These are phyloP conservation scores for Mythimna albipuncta DNA, from an alignment of 2,888 invertebrate species.

Conservation along the genomic window DNA sequence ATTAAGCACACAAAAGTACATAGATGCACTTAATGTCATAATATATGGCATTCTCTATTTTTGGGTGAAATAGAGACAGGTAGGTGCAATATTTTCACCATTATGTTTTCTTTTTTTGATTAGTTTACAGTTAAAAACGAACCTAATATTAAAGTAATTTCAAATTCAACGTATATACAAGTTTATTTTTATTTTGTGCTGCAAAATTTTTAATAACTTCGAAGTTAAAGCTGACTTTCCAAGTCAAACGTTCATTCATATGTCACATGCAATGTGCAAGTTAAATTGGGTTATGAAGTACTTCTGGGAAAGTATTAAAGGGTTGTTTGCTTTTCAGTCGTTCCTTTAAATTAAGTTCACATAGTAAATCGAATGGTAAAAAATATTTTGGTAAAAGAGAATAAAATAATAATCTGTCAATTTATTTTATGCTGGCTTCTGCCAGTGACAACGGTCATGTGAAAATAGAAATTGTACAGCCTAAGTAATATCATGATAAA, in stretches of 20 bases:
- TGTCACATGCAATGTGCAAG: conserved; percentile 53
- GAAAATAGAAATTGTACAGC: no score
- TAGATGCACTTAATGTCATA: no score
- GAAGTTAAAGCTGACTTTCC: conserved; percentile 34
- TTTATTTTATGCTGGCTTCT: background rate
- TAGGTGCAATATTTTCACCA: no score
- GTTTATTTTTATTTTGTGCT: conserved; percentile 2
- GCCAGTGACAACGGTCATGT: background rate
- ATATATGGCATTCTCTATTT: no score
- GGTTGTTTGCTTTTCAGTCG: conserved; percentile 10
- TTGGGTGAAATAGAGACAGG: no score
- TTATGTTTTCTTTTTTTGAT: no score
- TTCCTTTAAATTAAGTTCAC: conserved; percentile 8
- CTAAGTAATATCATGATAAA: no score
- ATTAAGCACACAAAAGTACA: no score
- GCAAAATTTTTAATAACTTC: conserved; percentile 41
- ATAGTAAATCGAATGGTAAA: background rate
- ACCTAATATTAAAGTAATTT: background rate
- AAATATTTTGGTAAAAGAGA: background rate
- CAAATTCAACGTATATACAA: background rate
- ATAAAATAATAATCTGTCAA: background rate
- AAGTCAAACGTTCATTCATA: conserved; percentile 42
- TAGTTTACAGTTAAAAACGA: no score
- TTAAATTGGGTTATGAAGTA: conserved; percentile 49
- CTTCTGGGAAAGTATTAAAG: conserved; percentile 25